Evolutionary conservation across 2,797 vertebrate species (phyloP), one percentile per base, ranked within the genome.

Genomic region (Champsocephalus gunnari): DNA sequence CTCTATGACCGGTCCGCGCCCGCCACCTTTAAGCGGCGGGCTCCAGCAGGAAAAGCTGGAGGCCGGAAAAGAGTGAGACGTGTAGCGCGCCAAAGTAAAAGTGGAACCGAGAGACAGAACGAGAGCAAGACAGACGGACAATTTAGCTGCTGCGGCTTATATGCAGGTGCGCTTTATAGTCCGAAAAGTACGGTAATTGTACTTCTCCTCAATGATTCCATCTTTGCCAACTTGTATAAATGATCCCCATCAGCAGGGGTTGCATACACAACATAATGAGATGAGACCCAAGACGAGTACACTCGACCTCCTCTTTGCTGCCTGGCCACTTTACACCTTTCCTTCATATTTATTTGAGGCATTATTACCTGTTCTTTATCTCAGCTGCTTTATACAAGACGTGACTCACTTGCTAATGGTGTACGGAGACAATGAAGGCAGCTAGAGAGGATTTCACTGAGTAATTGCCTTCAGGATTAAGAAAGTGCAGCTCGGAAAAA

Each of bases 381-480:
- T 32, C 49, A 3, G 13, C 17, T 50, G 21, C 14, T 61, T 49
- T 38, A n/a, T 48, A 34, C 4, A 3, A 79, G 48, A 71, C 17
- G 24, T 14, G 44, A 43, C 21, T 19, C 34, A 61, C 21, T 19
- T 24, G 54, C 43, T 24, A 45, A 45, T 19, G 44, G 21, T 49
- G 21, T 7, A 17, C 9, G 6, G 13, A 75, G n/a, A 70, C 4
- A 62, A 53, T 38, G 11, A n/a, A 44, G 58, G 38, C 21, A 28
- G 54, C 41, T 54, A 12, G 12, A 72, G 14, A 66, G 53, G n/a
- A 8, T 58, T 50, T 66, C 64, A n/a, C 9, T 45, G 32, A 62
- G 28, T 71, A 60, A 77, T 45, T 57, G 19, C 7, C 47, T 70
- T 58, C 21, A 61, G 61, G 43, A 66, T 64, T 32, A 56, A 34